Conservation (phyloP, 2,888 invertebrate species). For the Brachynemurus nebulosus region DNA sequence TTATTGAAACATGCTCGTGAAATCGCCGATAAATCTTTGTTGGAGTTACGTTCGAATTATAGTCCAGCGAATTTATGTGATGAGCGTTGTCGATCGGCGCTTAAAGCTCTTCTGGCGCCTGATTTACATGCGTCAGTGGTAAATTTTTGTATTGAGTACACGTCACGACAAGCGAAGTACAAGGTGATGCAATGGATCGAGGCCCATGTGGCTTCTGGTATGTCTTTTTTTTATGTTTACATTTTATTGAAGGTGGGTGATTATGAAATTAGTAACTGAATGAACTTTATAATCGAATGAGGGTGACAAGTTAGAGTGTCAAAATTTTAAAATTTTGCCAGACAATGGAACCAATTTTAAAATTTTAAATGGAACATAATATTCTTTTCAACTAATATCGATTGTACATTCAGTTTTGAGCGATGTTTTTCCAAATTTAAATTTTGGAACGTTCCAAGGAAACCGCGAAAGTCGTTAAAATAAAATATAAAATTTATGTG, state of each 20-base stretch:
- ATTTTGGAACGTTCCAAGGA: no score
- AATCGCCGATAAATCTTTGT: slow-evolving; percentile 13
- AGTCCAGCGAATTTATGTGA: slow-evolving; percentile 17
- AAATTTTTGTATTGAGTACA: slow-evolving; percentile 35
- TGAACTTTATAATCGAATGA: not conserved
- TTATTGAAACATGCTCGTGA: slow-evolving; percentile 5
- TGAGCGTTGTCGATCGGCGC: slow-evolving; percentile 24
- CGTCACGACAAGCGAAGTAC: slow-evolving; percentile 34
- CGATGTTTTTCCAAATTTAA: no score
- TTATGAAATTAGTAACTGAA: not conserved
- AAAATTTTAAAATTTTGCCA: no score
- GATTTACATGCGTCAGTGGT: slow-evolving; percentile 36
- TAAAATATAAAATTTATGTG: no score
- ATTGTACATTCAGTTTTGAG: no score
- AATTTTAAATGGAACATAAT: not conserved
- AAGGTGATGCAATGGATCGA: slow-evolving; percentile 42
- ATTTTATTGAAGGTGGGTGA: not conserved
- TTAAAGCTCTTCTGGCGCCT: slow-evolving; percentile 36
- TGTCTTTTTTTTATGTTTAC: slow-evolving; percentile 6
- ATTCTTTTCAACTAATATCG: no score
- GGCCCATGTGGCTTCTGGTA: slow-evolving; percentile 31
- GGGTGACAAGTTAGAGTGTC: no score
- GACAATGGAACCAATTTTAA: no score
- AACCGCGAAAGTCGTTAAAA: no score
- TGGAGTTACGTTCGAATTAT: slow-evolving; percentile 5